Evolutionary conservation across 2,797 vertebrate genomes (phyloP), one percentile per base, ranked within the genome.

Genomic region (Anisognathus igniventris): DNA sequence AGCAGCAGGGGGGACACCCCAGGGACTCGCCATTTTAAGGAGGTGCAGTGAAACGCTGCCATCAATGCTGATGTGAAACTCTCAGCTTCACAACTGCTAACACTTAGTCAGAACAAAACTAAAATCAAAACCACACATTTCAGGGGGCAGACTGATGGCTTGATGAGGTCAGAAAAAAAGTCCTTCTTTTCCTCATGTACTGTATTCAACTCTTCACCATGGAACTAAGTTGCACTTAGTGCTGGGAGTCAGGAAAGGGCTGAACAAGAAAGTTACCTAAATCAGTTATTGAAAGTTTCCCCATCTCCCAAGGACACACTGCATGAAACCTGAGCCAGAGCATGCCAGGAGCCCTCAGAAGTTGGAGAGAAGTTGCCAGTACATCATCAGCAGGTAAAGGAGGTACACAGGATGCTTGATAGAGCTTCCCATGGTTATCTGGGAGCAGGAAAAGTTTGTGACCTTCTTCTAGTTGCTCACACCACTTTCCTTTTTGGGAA

Each of bases 131-230:
- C 35, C 0, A 0, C 71, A 68, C 0, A 0, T 75, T 84, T 89
- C 64, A 19, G 16, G 35, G 45, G 20, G 12, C 4, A 61, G 78
- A 31, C 24, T 10, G 42, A 68, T 51, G 14, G 16, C 39, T 50
- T 50, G 24, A 27, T 0, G 1, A 53, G 17, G 28, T 53, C 37
- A 71, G 39, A 23, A 57, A 62, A 62, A 61, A 42, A 3, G 56
- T 15, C 44, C 7, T 70, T 48, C 16, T 80, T 67, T 71, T 44
- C 31, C 23, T 48, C 62, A n/a, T 0, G 0, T n/a, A 10, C 45
- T 12, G 2, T 33, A 39, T 64, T 78, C 48, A 74, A 37, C 0
- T 11, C 44, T 64, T 77, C 4, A 2, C 18, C 6, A 6, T 0
- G 0, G 27, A 62, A 79, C n/a, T 42, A 68, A 73, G 28, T 28